Percentiles rank a stretch among this genome's conserved stretches.
These are phyloP conservation scores for Tetranychus truncatus DNA, from an alignment of 2,888 invertebrate genomes.

Conservation along the genomic window DNA sequence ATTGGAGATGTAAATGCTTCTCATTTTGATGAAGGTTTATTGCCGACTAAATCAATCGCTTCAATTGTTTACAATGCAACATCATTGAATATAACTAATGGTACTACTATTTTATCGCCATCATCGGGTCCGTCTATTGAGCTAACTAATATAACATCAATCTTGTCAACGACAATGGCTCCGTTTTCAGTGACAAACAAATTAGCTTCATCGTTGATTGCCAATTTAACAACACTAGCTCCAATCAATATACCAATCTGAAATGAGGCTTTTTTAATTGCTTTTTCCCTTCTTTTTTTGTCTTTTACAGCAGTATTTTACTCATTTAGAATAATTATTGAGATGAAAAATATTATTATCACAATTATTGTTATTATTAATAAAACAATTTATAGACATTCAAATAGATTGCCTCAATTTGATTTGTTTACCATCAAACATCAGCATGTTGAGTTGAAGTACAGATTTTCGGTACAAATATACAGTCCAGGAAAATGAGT, in stretches of 20 bases:
- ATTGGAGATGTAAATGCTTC: slow-evolving; percentile 23
- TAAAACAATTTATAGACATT: too few relatives aligned
- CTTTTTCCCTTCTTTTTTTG: neutral
- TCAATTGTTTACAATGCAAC: slow-evolving; percentile 6
- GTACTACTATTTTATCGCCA: neutral
- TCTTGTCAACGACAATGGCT: neutral
- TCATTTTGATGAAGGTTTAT: neutral
- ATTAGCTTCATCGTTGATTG: neutral
- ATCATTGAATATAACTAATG: neutral
- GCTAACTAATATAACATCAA: neutral
- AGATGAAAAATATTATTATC: too few relatives aligned
- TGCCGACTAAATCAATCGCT: neutral
- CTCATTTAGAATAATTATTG: too few relatives aligned
- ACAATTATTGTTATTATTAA: too few relatives aligned
- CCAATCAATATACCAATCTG: neutral
- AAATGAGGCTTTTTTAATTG: neutral
- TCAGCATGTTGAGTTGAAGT: too few relatives aligned
- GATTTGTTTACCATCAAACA: too few relatives aligned
- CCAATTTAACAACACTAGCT: neutral
- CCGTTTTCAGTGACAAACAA: neutral
- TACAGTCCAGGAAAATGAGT: too few relatives aligned
- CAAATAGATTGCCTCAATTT: too few relatives aligned
- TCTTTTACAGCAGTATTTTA: too few relatives aligned
- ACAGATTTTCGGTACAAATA: too few relatives aligned
- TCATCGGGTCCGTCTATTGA: neutral